Percentiles rank a stretch among this genome's conserved stretches.
These are phyloP conservation scores for Hemitrygon akajei DNA, from an alignment of 2,797 vertebrate species.

Conservation along the genomic window DNA sequence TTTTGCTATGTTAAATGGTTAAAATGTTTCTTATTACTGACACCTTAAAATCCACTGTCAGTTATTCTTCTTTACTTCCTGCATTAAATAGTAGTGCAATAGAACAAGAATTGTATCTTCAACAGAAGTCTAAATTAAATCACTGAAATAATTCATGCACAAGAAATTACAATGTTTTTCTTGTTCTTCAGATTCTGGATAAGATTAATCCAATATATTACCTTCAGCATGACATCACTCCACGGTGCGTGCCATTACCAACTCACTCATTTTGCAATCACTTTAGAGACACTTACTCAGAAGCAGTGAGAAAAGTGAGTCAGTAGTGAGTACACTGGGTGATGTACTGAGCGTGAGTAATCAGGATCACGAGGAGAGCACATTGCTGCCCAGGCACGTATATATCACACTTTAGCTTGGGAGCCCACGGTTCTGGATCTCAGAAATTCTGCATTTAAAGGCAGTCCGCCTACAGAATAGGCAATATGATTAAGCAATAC, in stretches of 20 bases:
- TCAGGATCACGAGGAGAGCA: neutral
- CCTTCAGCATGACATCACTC: neutral
- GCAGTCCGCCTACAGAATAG: neutral
- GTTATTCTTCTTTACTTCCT: neutral
- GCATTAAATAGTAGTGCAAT: neutral
- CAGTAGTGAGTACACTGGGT: neutral
- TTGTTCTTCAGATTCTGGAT: neutral
- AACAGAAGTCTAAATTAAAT: neutral
- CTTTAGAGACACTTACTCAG: neutral
- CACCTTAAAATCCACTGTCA: no score
- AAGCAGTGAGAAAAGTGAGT: neutral
- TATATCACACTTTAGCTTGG: neutral
- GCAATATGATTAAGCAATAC: neutral
- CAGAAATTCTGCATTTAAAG: neutral
- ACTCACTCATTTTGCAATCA: neutral
- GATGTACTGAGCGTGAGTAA: neutral
- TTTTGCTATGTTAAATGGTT: no score
- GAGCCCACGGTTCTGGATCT: neutral
- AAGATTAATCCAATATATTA: neutral
- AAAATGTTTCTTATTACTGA: no score
- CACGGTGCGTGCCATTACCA: neutral
- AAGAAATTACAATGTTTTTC: neutral
- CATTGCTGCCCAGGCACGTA: neutral
- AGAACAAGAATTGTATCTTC: neutral
- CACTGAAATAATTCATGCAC: neutral